Evolutionary conservation across 2,888 invertebrate species (phyloP).

Genomic region (Polymixis lichenea): DNA sequence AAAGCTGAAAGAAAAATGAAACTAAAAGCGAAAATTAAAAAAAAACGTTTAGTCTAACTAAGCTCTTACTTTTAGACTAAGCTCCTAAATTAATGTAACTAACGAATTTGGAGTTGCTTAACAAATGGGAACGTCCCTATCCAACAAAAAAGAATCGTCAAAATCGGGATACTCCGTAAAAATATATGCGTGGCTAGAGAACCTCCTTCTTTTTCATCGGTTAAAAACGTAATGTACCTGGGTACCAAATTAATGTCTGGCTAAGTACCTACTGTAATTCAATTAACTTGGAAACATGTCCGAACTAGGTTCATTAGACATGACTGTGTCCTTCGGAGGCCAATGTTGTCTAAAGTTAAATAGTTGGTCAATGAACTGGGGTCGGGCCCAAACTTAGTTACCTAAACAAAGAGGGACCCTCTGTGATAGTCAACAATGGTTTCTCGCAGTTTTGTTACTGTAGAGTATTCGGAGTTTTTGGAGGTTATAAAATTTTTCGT

Average conservation of each 20-base stretch:
- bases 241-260: not conserved
- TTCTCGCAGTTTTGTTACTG: conserved; percentile 67
- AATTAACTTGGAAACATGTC: conserved; percentile 62
- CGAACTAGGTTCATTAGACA: conserved; percentile 78
- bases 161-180: too few species aligned
- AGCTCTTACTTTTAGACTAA: too few species aligned
- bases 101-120: too few species aligned
- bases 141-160: too few species aligned
- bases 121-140: too few species aligned
- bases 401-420: conserved; percentile 86
- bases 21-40: too few species aligned
- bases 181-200: too few species aligned
- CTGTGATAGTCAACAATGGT: conserved; percentile 80
- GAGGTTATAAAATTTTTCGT: not conserved
- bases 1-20: too few species aligned
- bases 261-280: conserved; percentile 15
- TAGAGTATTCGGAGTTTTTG: conserved; percentile 60
- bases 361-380: conserved; percentile 84
- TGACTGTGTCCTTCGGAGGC: conserved; percentile 71
- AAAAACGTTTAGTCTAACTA: too few species aligned
- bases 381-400: conserved; percentile 84
- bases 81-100: too few species aligned
- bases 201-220: too few species aligned
- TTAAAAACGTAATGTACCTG: too few species aligned
- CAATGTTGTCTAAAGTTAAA: conserved; percentile 84